phyloP scores from a whole-genome alignment of 2,797 vertebrate genomes.

The Florisuga fusca region DNA sequence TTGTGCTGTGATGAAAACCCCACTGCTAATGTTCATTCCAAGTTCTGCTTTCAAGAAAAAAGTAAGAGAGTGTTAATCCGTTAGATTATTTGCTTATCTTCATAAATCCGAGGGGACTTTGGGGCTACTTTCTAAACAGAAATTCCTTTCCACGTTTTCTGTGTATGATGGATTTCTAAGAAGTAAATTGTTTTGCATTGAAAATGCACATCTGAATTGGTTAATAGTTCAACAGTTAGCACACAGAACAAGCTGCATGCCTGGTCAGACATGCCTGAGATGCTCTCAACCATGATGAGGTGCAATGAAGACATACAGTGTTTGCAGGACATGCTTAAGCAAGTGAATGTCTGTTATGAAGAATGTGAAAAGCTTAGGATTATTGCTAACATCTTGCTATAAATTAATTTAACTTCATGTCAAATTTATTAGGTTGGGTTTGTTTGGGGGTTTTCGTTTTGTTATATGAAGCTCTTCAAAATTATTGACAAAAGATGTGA shows the following conservation, averaged over 20 bases:
- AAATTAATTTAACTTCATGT: not conserved
- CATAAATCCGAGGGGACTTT: not conserved
- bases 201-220: rapidly evolving
- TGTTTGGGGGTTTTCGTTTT: not conserved
- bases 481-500: not conserved
- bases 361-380: not conserved
- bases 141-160: not conserved
- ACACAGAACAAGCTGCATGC: not conserved
- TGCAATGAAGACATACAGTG: not conserved
- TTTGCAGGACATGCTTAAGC: not conserved
- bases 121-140: not conserved
- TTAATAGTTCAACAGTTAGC: not conserved
- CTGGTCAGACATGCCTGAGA: not conserved
- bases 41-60: not conserved
- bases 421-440: not conserved
- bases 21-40: not conserved
- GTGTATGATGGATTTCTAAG: not conserved
- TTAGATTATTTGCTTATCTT: not conserved
- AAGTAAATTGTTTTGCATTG: not conserved
- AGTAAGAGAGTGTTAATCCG: not conserved
- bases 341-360: not conserved
- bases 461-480: not conserved
- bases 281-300: not conserved
- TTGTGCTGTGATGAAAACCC: not conserved
- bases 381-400: not conserved